Evolutionary conservation across 2,888 invertebrate genomes (phyloP), one percentile per base, ranked within the genome.

Genomic region (Acrocera orbiculus): DNA sequence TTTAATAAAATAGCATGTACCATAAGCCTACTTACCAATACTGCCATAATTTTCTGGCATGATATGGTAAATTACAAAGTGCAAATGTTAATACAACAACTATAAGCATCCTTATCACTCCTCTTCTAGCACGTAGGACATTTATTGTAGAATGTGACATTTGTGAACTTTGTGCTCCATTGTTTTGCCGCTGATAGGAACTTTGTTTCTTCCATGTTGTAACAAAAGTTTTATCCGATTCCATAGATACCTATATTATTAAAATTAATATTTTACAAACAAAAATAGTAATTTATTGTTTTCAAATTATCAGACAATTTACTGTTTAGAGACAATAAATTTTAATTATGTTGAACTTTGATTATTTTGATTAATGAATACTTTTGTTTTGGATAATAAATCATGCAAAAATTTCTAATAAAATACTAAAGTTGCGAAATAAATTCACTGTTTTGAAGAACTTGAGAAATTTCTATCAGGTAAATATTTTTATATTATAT

Each of bases 21-120:
- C n/a, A n/a, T n/a, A n/a, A n/a, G n/a, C n/a, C n/a, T 35, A 54
- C 57, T 56, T 40, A 61, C 80, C 80, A 85, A 57, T 81, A 78
- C 52, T 81, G 79, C 79, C 85, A 83, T 68, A 85, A 73, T 54
- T 83, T 83, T 23, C 87, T 68, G 2, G 78, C 80, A 61, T 90
- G 89, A 61, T 82, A 81, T 1, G 90, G 90, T 40, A 90, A 63
- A 57, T 89, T 86, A 62, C 89, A 87, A 23, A 87, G 52, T 11
- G 87, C 86, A 58, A 90, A 92, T 33, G 83, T 78, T 43, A 82
- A 67, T 30, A 90, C 87, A 30, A 92, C 81, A 17, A 82, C 77
- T 40, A 90, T 80, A 44, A 90, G 67, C 73, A 92, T 81, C 41
- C 83, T 74, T 44, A 90, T 83, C 30, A 90, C 89, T 30, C 83